Conservation (phyloP, 2,113 vertebrate genomes). For the Pycnonotus jocosus region DNA sequence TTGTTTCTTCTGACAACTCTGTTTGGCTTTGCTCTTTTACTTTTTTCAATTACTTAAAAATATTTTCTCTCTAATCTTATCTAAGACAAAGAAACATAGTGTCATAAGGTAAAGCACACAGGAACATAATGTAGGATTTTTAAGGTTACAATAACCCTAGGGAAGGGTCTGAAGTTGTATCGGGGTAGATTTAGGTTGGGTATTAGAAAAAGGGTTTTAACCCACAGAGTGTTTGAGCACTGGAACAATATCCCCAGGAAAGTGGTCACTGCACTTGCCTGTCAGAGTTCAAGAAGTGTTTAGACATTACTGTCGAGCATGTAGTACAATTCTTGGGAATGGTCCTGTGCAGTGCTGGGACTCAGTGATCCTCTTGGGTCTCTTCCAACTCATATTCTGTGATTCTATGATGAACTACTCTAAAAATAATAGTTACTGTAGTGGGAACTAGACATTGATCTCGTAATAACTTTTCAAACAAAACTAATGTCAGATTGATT, state of each 20-base stretch:
- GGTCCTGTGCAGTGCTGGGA: too few relatives aligned
- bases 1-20: background rate
- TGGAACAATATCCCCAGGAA: background rate
- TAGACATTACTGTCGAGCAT: rapidly evolving
- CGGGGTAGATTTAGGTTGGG: background rate
- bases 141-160: background rate
- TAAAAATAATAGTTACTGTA: background rate
- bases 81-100: background rate
- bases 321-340: background rate
- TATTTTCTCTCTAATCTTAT: background rate
- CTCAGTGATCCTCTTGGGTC: background rate
- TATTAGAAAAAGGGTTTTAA: background rate
- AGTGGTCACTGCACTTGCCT: background rate
- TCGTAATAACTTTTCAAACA: background rate
- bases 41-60: background rate
- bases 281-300: background rate
- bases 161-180: background rate
- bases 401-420: background rate
- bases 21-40: background rate
- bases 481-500: background rate
- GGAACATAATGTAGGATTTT: background rate
- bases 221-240: background rate
- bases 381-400: background rate
- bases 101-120: background rate
- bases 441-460: background rate